A percentile compares a stretch with the other conserved stretches of the same genome.
Conservation (phyloP, 2,888 invertebrate genomes). For the Netelia virgata region DNA sequence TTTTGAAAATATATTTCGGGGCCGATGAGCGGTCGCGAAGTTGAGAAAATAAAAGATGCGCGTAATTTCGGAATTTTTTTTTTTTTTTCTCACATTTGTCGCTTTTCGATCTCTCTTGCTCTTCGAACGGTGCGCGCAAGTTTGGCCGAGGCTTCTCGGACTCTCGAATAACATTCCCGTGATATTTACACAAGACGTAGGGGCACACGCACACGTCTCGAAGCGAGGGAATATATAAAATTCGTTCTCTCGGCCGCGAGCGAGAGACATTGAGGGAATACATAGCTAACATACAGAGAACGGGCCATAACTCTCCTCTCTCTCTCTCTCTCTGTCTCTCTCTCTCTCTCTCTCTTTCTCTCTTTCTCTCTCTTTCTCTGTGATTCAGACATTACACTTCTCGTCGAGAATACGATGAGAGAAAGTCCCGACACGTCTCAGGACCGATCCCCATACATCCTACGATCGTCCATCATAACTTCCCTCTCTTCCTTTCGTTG, state of each 20-base stretch:
- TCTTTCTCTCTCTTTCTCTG: no score
- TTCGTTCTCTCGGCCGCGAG: constrained; percentile 39
- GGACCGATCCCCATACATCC: constrained; percentile 61
- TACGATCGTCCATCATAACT: constrained; percentile 63
- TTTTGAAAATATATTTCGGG: neutral
- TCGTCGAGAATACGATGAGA: constrained; percentile 68
- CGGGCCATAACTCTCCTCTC: constrained; percentile 51
- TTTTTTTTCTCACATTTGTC: neutral
- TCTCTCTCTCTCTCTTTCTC: no score
- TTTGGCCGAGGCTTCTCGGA: neutral
- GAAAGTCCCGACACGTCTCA: constrained; percentile 69
- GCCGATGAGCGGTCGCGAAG: neutral
- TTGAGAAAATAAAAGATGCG: neutral
- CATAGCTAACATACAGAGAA: constrained; percentile 14
- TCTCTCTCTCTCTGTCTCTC: no score
- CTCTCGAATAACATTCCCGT: constrained; percentile 57
- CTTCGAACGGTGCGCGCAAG: neutral
- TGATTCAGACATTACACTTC: constrained; percentile 72
- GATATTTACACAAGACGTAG: constrained; percentile 59
- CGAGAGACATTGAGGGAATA: constrained; percentile 38
- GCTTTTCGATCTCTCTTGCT: constrained; percentile 1
- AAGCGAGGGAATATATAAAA: constrained; percentile 25
- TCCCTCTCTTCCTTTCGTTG: neutral
- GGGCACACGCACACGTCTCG: neutral
- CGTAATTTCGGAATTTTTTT: constrained; percentile 7